phyloP scores from a whole-genome alignment of 2,888 invertebrate species.

The Eulithis testata region DNA sequence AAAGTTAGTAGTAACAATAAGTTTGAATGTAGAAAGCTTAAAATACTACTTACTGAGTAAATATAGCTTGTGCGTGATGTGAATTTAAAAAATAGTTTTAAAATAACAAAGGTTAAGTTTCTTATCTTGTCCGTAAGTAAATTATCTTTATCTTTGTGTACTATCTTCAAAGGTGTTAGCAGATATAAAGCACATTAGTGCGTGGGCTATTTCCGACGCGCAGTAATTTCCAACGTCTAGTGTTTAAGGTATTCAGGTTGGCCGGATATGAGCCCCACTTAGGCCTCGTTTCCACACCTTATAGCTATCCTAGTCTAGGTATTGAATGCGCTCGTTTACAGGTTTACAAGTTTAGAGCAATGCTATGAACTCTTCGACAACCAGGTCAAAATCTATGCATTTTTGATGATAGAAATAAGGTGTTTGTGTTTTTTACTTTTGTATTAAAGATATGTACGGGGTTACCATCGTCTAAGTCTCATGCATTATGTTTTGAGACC shows the following conservation, averaged over 20 bases:
- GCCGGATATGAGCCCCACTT: conserved; percentile 46
- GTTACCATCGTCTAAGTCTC: too few relatives aligned
- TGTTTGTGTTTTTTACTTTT: too few relatives aligned
- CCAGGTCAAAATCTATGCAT: too few relatives aligned
- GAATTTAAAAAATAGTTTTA: too few relatives aligned
- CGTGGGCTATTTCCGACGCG: conserved; percentile 22
- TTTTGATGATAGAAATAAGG: too few relatives aligned
- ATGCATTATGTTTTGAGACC: too few relatives aligned
- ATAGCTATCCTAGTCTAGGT: conserved; percentile 2
- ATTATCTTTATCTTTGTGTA: conserved; percentile 1
- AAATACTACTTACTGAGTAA: too few relatives aligned
- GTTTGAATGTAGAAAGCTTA: background rate
- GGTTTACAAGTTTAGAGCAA: background rate
- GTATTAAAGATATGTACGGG: too few relatives aligned
- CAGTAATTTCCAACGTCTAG: conserved; percentile 17
- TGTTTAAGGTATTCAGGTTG: conserved; percentile 34
- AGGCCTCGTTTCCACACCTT: conserved; percentile 46
- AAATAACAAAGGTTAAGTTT: too few relatives aligned
- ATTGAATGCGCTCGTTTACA: conserved; percentile 4
- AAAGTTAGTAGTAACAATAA: background rate
- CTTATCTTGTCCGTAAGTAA: background rate
- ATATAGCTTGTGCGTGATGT: too few relatives aligned
- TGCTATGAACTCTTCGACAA: too few relatives aligned
- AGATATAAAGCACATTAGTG: conserved; percentile 25
- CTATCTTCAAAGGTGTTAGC: conserved; percentile 21